phyloP scores from a whole-genome alignment of 2,797 vertebrate genomes.

The Sebastes cheni region DNA sequence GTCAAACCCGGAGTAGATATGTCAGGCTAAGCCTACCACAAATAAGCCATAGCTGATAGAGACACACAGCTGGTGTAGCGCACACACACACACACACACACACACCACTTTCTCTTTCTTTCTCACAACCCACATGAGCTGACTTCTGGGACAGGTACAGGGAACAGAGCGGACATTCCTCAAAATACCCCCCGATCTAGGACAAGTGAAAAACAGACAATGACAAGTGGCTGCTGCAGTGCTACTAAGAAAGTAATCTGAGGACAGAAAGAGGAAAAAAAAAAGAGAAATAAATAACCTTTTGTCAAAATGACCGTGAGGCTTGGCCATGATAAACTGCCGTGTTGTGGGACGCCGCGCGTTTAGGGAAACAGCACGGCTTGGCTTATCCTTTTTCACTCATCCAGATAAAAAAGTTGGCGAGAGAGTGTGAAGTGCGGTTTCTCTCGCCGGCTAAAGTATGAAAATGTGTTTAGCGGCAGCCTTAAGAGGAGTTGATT shows the following conservation, averaged over 20 bases:
- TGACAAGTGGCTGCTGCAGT: constrained; percentile 72
- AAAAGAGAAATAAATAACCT: constrained; percentile 68
- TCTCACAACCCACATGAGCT: constrained; percentile 52
- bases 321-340: constrained; percentile 55
- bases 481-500: constrained; percentile 78
- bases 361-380: constrained; percentile 38
- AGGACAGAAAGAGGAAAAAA: constrained; percentile 46
- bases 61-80: constrained; percentile 28
- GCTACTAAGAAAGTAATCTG: constrained; percentile 71
- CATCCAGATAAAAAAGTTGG: constrained; percentile 71
- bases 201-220: constrained; percentile 75
- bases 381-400: constrained; percentile 56
- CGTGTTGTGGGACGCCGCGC: constrained; percentile 6
- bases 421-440: constrained; percentile 35
- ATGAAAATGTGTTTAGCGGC: constrained; percentile 79
- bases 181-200: constrained; percentile 78
- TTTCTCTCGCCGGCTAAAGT: constrained; percentile 53
- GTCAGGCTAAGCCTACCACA: constrained; percentile 58
- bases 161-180: constrained; percentile 75
- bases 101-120: constrained; percentile 31
- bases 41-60: constrained; percentile 56
- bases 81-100: neutral
- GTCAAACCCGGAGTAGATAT: constrained; percentile 64
- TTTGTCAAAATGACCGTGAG: constrained; percentile 62
- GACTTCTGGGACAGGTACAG: constrained; percentile 71